A percentile compares a stretch with the other conserved stretches of the same genome.
Conservation (phyloP, 2,888 invertebrate species). For the Amphipyra tragopoginis region DNA sequence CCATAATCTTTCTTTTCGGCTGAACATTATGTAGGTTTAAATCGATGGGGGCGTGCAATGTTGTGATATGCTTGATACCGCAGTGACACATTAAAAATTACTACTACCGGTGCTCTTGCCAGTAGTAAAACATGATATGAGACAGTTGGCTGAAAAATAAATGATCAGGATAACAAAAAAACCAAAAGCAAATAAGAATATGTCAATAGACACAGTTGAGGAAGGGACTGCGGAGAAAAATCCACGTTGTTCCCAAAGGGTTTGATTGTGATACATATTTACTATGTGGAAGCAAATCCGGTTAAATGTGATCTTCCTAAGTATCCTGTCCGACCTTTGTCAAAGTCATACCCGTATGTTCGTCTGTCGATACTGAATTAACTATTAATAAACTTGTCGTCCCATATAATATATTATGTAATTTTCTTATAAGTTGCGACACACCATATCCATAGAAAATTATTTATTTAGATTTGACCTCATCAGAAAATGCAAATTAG, state of each 20-base stretch:
- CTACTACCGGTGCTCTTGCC: background rate
- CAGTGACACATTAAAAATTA: slow-evolving; percentile 11
- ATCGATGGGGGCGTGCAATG: slow-evolving; percentile 3
- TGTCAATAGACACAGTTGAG: slow-evolving; percentile 5
- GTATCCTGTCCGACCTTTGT: slow-evolving; percentile 60
- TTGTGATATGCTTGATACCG: slow-evolving; percentile 1
- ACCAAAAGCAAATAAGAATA: slow-evolving; percentile 10
- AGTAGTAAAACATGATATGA: slow-evolving; percentile 11
- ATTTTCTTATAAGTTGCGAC: background rate
- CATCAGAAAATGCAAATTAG: no score
- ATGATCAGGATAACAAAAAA: slow-evolving; percentile 5
- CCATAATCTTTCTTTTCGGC: slow-evolving; percentile 1
- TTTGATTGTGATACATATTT: slow-evolving; percentile 45
- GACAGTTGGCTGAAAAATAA: background rate
- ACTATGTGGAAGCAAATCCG: slow-evolving; percentile 36
- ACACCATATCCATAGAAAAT: no score
- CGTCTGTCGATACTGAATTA: slow-evolving; percentile 47
- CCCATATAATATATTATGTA: slow-evolving; percentile 15
- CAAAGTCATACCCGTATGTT: slow-evolving; percentile 50
- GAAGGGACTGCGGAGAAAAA: slow-evolving; percentile 9
- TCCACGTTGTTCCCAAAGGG: slow-evolving; percentile 32
- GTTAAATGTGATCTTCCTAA: slow-evolving; percentile 55
- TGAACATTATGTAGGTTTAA: slow-evolving; percentile 3
- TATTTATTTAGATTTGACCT: no score
- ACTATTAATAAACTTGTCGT: slow-evolving; percentile 46